Evolutionary conservation across 1,140 invertebrate species (phyloP).

Genomic region (Nasonia vitripennis): DNA sequence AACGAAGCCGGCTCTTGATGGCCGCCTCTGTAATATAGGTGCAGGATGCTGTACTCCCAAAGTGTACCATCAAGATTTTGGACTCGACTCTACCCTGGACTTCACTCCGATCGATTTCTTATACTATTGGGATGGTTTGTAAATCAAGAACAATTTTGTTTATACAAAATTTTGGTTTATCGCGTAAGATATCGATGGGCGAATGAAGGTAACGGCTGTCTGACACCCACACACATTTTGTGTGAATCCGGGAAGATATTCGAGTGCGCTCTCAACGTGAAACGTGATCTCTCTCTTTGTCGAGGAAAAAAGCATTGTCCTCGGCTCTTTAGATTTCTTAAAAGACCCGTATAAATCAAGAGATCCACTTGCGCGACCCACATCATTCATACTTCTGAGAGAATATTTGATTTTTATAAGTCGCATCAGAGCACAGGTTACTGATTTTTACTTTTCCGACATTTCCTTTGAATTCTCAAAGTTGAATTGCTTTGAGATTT

Average conservation of each 20-base stretch:
- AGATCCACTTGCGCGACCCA: not conserved
- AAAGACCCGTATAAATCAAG: not conserved
- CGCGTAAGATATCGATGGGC: no score
- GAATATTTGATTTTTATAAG: not conserved
- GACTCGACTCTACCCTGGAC: not conserved
- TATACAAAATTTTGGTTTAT: no score
- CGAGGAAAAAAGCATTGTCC: not conserved
- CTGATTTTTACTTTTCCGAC: not conserved
- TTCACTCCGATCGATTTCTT: no score
- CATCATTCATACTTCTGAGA: not conserved
- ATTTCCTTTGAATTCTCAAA: no score
- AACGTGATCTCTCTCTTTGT: constrained; percentile 1
- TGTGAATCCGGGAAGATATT: no score
- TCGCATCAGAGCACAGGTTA: not conserved
- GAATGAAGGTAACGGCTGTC: no score
- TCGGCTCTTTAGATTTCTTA: not conserved
- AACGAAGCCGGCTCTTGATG: constrained; percentile 4
- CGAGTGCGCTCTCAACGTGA: no score
- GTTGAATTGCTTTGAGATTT: no score
- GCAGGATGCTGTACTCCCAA: not conserved
- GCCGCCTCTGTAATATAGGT: not conserved
- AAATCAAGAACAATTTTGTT: no score
- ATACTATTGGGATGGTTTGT: no score
- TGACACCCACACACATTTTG: no score
- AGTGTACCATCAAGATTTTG: not conserved